Conservation (phyloP, 2,113 vertebrate genomes). For the Proteles cristata region DNA sequence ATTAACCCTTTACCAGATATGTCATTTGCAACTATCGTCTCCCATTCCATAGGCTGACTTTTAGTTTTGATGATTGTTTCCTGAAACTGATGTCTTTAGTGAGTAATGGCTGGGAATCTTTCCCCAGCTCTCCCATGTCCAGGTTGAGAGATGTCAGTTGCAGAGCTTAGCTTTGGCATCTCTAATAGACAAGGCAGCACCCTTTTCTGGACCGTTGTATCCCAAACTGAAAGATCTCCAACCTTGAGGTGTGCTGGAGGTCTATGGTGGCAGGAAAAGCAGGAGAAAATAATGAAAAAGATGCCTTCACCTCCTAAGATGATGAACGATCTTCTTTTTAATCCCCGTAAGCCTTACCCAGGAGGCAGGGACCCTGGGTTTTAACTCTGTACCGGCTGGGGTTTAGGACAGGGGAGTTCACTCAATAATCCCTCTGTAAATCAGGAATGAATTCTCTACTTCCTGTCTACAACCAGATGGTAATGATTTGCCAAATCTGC, state of each 20-base stretch:
- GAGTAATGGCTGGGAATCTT: no score
- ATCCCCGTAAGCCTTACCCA: not conserved
- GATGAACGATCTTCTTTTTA: not conserved
- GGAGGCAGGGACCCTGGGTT: not conserved
- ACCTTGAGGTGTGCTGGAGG: not conserved
- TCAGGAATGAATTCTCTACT: no score
- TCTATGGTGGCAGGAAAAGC: not conserved
- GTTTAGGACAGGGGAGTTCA: not conserved
- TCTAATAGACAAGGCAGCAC: not conserved
- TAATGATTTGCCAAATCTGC: not conserved
- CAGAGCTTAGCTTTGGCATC: not conserved
- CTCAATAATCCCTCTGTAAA: no score
- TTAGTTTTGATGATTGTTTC: no score
- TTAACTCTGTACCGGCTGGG: not conserved
- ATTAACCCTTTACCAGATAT: no score
- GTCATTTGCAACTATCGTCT: no score
- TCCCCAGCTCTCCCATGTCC: no score
- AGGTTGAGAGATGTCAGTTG: no score
- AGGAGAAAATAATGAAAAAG: not conserved
- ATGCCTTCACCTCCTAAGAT: not conserved
- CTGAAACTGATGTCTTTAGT: not conserved
- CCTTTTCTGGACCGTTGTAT: not conserved
- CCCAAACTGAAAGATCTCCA: not conserved
- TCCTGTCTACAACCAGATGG: not conserved
- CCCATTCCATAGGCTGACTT: no score